Evolutionary conservation across 2,888 invertebrate genomes (phyloP).

Genomic region (Oligia fasciuncula): DNA sequence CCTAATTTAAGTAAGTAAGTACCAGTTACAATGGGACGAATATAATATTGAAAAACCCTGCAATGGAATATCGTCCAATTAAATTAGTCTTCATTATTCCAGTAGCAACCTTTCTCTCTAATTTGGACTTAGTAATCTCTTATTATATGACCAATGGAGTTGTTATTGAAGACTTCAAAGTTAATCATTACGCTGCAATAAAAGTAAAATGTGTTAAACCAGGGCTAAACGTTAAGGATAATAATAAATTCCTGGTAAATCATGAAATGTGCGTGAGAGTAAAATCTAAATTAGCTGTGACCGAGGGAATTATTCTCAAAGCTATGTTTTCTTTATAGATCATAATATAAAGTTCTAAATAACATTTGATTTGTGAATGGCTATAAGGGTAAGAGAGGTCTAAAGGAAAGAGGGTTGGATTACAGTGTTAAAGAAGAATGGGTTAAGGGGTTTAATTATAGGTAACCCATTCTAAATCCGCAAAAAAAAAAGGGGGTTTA

Average conservation of each 20-base stretch:
- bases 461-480: no score
- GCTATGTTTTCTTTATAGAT: neutral
- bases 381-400: no score
- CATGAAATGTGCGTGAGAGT: slow-evolving; percentile 30
- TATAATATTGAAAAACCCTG: neutral
- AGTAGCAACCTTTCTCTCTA: neutral
- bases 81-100: neutral
- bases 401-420: neutral
- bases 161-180: neutral
- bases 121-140: neutral
- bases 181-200: neutral
- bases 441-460: neutral
- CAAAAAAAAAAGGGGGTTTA: neutral
- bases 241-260: slow-evolving; percentile 40
- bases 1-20: neutral
- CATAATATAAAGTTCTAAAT: neutral
- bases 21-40: neutral
- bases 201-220: slow-evolving; percentile 7
- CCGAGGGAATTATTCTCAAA: slow-evolving; percentile 28
- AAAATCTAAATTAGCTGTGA: slow-evolving; percentile 29
- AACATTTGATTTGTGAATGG: neutral
- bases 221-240: slow-evolving; percentile 20
- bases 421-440: neutral
- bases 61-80: neutral
- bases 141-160: neutral